Conservation (phyloP, 2,888 invertebrate genomes). For the Tuberolachnus salignus region DNA sequence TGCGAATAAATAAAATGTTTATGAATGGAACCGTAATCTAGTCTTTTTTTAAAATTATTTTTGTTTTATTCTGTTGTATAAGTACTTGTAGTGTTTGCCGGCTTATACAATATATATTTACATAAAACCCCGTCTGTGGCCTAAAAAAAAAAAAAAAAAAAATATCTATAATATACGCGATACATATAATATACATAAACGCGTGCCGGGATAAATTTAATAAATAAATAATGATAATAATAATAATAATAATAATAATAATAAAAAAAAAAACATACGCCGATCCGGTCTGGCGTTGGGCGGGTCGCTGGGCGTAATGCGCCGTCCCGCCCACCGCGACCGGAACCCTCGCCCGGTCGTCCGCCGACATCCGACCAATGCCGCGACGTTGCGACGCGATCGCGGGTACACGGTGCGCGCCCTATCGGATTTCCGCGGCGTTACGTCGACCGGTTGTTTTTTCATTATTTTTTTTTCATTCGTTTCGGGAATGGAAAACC, state of each 20-base stretch:
- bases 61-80: no score
- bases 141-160: not conserved
- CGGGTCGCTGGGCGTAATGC: slow-evolving; percentile 23
- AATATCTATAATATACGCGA: not conserved
- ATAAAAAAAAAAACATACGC: not conserved
- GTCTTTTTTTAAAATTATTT: no score
- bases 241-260: not conserved
- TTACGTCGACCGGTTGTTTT: not conserved
- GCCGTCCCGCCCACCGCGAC: not conserved
- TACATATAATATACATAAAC: not conserved
- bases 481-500: no score
- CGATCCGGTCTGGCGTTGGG: slow-evolving; percentile 4
- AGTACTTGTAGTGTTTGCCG: no score
- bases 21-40: no score
- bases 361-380: not conserved
- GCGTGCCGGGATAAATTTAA: no score
- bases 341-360: not conserved
- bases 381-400: not conserved
- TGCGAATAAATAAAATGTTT: no score
- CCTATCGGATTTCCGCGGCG: slow-evolving; percentile 6
- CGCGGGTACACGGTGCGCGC: slow-evolving; percentile 19
- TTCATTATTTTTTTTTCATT: no score
- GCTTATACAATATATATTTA: not conserved
- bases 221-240: no score
- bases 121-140: no score